Base-by-base conservation (phyloP, 2,888 invertebrate genomes). In the Eulithis testata region DNA sequence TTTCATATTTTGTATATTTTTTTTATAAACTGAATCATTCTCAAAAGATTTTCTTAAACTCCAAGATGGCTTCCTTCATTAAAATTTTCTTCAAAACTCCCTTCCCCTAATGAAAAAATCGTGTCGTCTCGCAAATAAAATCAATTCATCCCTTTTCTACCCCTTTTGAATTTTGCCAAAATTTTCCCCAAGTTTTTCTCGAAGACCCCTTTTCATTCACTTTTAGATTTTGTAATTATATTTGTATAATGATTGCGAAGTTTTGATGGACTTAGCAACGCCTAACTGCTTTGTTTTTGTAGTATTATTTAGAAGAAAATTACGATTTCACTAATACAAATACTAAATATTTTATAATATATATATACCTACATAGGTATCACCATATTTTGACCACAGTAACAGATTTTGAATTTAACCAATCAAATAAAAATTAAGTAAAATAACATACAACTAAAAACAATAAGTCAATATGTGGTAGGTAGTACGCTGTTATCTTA, bases 111-210 rank as follows among this genome's bases (percentile, higher is more conserved):
- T 91, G 88, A 88, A 92, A 91, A 92, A 92, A 91, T 89, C 92
- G 92, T 92, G 92, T 90, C 87, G 82, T 83, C 83, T 87, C 81
- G 70, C 88, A 91, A 92, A 92, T 91, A 92, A 90, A 91, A 91
- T 91, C 91, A 92, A 92, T 92, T 85, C 82, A 75, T 76, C 80
- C 80, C 81, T 71, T 71, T 76, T 70, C 71, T 71, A 60, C 79
- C 81, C 78, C 66, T 68, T 65, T 67, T 56, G 75, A 77, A 77
- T 75, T 83, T 79, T 79, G 77, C 74, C 75, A 82, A 84, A 84
- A 85, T 88, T 88, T 88, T 87, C 86, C 77, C 74, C 74, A 84
- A 84, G 84, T 86, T 89, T 88, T 88, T 87, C 86, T 84, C 80
- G 68, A 45, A 59, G 68, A 60, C 71, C 77, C 80, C 80, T 76